phyloP scores from a whole-genome alignment of 1,140 invertebrate genomes.

The Drosophila orosa region DNA sequence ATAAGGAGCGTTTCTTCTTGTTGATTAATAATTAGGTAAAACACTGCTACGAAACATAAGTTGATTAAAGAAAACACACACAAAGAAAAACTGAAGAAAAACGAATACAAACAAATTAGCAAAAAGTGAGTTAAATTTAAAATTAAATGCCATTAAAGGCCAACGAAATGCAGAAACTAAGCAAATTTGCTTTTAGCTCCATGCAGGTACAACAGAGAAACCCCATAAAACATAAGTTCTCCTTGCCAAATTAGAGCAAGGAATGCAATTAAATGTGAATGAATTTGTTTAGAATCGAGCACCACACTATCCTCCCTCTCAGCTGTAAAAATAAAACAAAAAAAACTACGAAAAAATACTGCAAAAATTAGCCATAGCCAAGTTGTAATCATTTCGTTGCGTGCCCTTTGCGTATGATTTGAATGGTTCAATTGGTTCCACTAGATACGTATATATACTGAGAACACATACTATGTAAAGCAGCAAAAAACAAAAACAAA shows the following conservation, averaged over 20 bases:
- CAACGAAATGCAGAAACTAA: constrained; percentile 43
- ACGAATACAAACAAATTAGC: constrained; percentile 34
- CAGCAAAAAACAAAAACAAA: constrained; percentile 39
- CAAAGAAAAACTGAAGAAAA: constrained; percentile 10
- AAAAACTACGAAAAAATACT: neutral
- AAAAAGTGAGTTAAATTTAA: constrained; percentile 52
- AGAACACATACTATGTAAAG: constrained; percentile 53
- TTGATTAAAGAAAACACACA: constrained; percentile 52
- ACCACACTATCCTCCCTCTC: constrained; percentile 36
- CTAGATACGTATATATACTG: constrained; percentile 52
- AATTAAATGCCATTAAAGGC: constrained; percentile 42
- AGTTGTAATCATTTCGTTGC: constrained; percentile 56
- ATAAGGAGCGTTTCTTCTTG: constrained; percentile 71
- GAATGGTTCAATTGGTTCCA: constrained; percentile 54
- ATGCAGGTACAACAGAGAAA: constrained; percentile 27
- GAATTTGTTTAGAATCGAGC: constrained; percentile 26
- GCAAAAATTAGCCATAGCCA: constrained; percentile 36
- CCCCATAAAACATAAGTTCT: constrained; percentile 6
- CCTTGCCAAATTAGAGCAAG: constrained; percentile 20
- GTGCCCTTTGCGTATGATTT: constrained; percentile 49
- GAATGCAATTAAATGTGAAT: constrained; percentile 35
- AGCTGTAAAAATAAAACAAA: constrained; percentile 15
- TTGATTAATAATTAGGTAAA: constrained; percentile 83
- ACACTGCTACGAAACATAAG: constrained; percentile 52
- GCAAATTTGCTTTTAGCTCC: constrained; percentile 49